Percentiles rank a stretch among this genome's conserved stretches.
Evolutionary conservation across 2,797 vertebrate genomes (phyloP).

Genomic region (Schizopygopsis malacanthus): DNA sequence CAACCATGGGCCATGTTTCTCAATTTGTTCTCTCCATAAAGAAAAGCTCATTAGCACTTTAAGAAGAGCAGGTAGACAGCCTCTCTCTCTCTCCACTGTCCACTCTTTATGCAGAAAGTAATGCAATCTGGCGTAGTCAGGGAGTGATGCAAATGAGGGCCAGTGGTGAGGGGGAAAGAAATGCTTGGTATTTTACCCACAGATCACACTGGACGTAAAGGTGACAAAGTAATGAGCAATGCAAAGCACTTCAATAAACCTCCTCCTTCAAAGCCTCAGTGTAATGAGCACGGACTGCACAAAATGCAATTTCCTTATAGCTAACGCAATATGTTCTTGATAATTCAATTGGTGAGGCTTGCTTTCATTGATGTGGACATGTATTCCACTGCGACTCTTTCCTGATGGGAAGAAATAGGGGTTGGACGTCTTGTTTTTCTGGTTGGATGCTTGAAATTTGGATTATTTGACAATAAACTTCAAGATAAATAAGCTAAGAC

Average conservation of each 20-base stretch:
- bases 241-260: conserved; percentile 47
- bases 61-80: conserved; percentile 51
- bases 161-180: conserved; percentile 62
- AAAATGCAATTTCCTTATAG: conserved; percentile 29
- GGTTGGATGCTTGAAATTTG: not conserved
- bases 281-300: conserved; percentile 12
- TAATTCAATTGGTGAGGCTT: conserved; percentile 33
- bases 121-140: conserved; percentile 60
- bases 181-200: conserved; percentile 73
- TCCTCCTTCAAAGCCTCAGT: conserved; percentile 38
- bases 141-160: conserved; percentile 76
- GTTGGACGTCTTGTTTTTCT: conserved; percentile 15
- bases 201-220: conserved; percentile 70
- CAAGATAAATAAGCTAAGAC: conserved; percentile 13
- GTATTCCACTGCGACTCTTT: conserved; percentile 6
- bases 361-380: conserved; percentile 12
- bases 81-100: conserved; percentile 45
- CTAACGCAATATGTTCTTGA: conserved; percentile 20
- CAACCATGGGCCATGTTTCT: conserved; percentile 79
- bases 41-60: conserved; percentile 75
- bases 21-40: conserved; percentile 78
- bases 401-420: not conserved
- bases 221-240: conserved; percentile 64
- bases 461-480: conserved; percentile 18
- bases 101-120: conserved; percentile 58